phyloP scores from a whole-genome alignment of 2,797 vertebrate species.

The Labroides dimidiatus region DNA sequence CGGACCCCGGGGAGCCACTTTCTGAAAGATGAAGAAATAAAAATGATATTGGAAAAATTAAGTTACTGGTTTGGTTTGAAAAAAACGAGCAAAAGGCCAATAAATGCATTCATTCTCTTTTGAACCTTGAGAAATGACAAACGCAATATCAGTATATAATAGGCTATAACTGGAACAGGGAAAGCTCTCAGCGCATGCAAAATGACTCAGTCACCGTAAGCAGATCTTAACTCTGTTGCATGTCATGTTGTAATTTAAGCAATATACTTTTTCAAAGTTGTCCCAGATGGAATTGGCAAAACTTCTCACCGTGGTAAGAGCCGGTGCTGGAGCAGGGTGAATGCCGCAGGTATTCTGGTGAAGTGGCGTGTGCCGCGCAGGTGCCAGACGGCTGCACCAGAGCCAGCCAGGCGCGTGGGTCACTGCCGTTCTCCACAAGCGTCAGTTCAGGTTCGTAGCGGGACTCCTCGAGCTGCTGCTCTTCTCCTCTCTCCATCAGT shows the following conservation, averaged over 20 bases:
- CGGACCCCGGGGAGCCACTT: constrained; percentile 77
- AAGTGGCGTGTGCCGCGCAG: constrained; percentile 85
- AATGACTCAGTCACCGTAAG: background rate
- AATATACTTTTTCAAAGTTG: background rate
- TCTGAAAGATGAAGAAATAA: constrained; percentile 56
- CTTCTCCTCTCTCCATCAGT: constrained; percentile 61
- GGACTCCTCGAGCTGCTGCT: constrained; percentile 67
- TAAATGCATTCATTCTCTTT: rapidly evolving
- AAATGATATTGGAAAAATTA: too few species aligned
- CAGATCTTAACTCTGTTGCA: background rate
- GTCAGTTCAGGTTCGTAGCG: constrained; percentile 79
- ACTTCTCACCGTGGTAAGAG: constrained; percentile 74
- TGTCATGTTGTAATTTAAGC: background rate
- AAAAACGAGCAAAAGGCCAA: background rate
- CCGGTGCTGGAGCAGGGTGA: constrained; percentile 83
- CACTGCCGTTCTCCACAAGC: constrained; percentile 86
- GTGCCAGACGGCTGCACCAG: constrained; percentile 85
- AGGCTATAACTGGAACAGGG: too few species aligned
- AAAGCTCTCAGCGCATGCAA: too few species aligned
- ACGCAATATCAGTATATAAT: background rate
- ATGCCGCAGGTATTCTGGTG: constrained; percentile 86
- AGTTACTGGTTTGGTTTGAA: background rate
- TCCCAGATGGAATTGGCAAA: background rate
- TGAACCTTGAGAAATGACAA: background rate
- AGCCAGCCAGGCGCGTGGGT: constrained; percentile 93